Evolutionary conservation across 1,140 invertebrate genomes (phyloP).

Genomic region (Neuroterus valhalla): DNA sequence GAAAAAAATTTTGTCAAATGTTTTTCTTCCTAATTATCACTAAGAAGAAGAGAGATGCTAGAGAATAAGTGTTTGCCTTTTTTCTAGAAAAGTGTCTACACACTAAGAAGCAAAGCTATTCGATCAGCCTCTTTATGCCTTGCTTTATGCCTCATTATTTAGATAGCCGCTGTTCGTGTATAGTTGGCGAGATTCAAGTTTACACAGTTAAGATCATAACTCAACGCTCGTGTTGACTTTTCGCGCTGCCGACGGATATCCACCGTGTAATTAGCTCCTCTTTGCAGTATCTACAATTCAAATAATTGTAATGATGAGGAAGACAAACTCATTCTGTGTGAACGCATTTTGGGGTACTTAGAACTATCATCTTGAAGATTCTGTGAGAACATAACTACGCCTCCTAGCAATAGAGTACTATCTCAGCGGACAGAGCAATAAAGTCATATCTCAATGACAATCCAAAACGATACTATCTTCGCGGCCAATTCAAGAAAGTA

Average conservation of each 20-base stretch:
- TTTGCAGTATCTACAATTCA: slow-evolving; percentile 50
- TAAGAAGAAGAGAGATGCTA: background rate
- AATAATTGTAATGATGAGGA: slow-evolving; percentile 52
- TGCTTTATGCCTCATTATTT: slow-evolving; percentile 51
- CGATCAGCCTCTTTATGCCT: slow-evolving; percentile 51
- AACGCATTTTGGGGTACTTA: background rate
- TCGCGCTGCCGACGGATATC: slow-evolving; percentile 59
- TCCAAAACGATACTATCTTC: no score
- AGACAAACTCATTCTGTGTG: slow-evolving; percentile 47
- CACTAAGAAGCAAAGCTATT: slow-evolving; percentile 40
- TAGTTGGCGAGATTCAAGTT: slow-evolving; percentile 56
- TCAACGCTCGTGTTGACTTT: slow-evolving; percentile 63
- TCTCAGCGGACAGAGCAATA: no score
- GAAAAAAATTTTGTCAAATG: slow-evolving; percentile 16
- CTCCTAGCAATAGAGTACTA: no score
- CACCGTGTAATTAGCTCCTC: slow-evolving; percentile 62
- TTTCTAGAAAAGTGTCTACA: background rate
- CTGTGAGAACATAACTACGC: background rate
- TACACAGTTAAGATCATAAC: slow-evolving; percentile 63
- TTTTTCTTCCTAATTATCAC: slow-evolving; percentile 12
- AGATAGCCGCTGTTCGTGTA: slow-evolving; percentile 50
- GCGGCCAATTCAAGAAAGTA: no score
- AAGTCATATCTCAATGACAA: no score
- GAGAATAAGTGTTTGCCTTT: slow-evolving; percentile 22
- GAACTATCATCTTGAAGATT: background rate